Percentiles rank a stretch among this genome's conserved stretches.
Evolutionary conservation across 92 coral and sea anemone genomes (phyloP).

Genomic region (Paragorgia papillata): DNA sequence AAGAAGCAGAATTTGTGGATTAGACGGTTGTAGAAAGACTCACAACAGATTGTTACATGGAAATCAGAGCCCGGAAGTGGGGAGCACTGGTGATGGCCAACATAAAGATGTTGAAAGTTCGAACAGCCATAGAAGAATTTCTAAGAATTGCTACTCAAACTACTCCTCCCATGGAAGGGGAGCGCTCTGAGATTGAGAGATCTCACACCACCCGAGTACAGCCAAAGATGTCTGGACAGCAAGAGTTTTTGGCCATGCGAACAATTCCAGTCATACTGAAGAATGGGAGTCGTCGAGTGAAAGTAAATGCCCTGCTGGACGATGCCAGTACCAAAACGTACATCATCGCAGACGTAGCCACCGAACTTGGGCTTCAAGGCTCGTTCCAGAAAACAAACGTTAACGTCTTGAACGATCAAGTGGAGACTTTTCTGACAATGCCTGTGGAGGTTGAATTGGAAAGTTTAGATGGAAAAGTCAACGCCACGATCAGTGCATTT

Average conservation of each 20-base stretch:
- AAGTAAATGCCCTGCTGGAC: constrained; percentile 35
- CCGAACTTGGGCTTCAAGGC: constrained; percentile 52
- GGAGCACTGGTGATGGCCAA: too few relatives aligned
- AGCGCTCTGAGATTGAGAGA: too few relatives aligned
- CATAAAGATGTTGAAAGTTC: too few relatives aligned
- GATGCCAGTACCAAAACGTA: constrained; percentile 33
- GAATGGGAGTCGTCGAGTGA: neutral
- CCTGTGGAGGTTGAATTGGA: neutral
- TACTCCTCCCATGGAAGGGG: too few relatives aligned
- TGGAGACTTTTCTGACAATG: neutral
- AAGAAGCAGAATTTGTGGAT: too few relatives aligned
- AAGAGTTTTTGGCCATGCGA: neutral
- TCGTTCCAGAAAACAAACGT: constrained; percentile 42
- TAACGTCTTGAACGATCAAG: constrained; percentile 30
- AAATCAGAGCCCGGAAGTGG: too few relatives aligned
- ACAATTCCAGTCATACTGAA: neutral
- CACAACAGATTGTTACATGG: too few relatives aligned
- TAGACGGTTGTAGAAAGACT: too few relatives aligned
- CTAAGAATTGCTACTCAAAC: too few relatives aligned
- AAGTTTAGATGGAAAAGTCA: neutral
- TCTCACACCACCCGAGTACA: too few relatives aligned
- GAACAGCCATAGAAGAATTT: too few relatives aligned
- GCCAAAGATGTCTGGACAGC: too few relatives aligned
- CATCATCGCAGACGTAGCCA: constrained; percentile 24
- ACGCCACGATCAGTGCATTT: neutral